Percentiles rank a stretch among this genome's conserved stretches.
Conservation (phyloP, 2,888 invertebrate genomes). For the Ectemnius lituratus region DNA sequence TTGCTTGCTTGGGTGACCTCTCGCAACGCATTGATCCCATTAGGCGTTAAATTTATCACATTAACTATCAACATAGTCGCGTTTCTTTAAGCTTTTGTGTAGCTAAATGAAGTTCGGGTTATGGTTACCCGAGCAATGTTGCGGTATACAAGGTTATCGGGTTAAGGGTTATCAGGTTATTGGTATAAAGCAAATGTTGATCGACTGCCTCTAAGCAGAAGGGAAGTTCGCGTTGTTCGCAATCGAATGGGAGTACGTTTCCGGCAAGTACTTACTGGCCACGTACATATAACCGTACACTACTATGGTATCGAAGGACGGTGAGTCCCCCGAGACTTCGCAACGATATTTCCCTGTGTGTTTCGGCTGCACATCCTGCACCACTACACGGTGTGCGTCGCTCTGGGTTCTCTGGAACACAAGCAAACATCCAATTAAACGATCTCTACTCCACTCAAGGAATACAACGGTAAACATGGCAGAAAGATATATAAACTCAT, state of each 20-base stretch:
- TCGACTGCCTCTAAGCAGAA: not conserved
- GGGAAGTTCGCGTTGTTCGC: constrained; percentile 9
- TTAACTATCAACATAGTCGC: not conserved
- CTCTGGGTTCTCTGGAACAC: constrained; percentile 69
- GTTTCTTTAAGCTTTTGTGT: too few relatives aligned
- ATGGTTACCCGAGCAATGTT: too few relatives aligned
- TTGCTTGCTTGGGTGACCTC: not conserved
- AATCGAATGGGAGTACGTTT: constrained; percentile 27
- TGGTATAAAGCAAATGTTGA: not conserved
- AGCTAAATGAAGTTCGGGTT: too few relatives aligned
- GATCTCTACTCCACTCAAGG: too few relatives aligned
- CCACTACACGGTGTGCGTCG: constrained; percentile 79
- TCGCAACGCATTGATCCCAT: not conserved
- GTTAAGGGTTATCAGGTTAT: too few relatives aligned
- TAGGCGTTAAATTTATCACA: not conserved
- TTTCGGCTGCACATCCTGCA: constrained; percentile 84
- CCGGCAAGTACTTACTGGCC: constrained; percentile 82
- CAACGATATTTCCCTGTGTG: constrained; percentile 87
- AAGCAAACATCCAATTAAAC: constrained; percentile 9
- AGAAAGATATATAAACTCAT: too few relatives aligned
- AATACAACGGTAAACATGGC: too few relatives aligned
- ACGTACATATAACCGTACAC: constrained; percentile 85
- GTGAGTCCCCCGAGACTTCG: constrained; percentile 87
- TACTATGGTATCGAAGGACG: constrained; percentile 85
- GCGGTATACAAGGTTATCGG: too few relatives aligned